Evolutionary conservation across 2,888 invertebrate genomes (phyloP).

Genomic region (Nemotelus nigrinus): DNA sequence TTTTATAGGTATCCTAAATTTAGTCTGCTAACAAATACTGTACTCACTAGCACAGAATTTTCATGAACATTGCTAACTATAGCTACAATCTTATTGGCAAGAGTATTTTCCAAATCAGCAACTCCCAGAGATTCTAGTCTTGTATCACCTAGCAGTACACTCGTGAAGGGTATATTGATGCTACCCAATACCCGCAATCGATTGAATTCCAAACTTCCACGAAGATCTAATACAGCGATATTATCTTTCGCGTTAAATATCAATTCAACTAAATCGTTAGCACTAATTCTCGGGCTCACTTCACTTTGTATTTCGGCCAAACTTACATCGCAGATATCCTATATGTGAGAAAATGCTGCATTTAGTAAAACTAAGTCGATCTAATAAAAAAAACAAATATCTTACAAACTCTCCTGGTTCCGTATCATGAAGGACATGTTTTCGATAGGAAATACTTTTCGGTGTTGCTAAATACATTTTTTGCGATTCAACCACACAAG

Average conservation of each 20-base stretch:
- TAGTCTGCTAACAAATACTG: neutral
- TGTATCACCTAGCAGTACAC: slow-evolving; percentile 76
- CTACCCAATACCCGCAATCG: slow-evolving; percentile 83
- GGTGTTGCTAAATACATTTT: slow-evolving; percentile 88
- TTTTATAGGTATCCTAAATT: neutral
- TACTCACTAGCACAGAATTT: slow-evolving; percentile 76
- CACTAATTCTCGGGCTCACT: slow-evolving; percentile 84
- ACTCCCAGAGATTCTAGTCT: slow-evolving; percentile 77
- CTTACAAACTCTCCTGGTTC: slow-evolving; percentile 60
- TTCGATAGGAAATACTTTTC: slow-evolving; percentile 85
- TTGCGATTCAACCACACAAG: slow-evolving; percentile 88
- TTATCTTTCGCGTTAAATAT: slow-evolving; percentile 70
- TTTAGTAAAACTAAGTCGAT: too few species aligned
- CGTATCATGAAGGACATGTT: slow-evolving; percentile 72
- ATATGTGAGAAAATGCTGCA: slow-evolving; percentile 52
- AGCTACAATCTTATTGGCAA: slow-evolving; percentile 75
- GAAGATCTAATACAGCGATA: slow-evolving; percentile 75
- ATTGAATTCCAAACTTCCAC: slow-evolving; percentile 69
- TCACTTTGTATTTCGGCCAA: slow-evolving; percentile 77
- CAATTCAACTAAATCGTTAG: slow-evolving; percentile 82
- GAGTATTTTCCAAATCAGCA: slow-evolving; percentile 69
- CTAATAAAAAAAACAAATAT: neutral
- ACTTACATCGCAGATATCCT: slow-evolving; percentile 78
- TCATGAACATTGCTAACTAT: slow-evolving; percentile 83
- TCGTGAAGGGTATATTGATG: slow-evolving; percentile 88